Percentiles rank a stretch among this genome's conserved stretches.
Evolutionary conservation across 2,797 vertebrate genomes (phyloP).

Genomic region (Pitangus sulphuratus): DNA sequence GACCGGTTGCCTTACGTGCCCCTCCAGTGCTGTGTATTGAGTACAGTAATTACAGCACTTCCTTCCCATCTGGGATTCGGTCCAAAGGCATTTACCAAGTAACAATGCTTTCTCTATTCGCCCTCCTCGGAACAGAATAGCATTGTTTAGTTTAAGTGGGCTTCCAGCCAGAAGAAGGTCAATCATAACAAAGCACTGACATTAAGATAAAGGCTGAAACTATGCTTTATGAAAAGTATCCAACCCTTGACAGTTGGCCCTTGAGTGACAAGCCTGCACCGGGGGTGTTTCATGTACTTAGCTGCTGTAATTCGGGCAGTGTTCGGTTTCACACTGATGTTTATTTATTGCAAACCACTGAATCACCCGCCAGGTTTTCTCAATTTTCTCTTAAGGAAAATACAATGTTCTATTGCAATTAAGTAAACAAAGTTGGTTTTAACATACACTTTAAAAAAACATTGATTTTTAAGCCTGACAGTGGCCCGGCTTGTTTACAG

Average conservation of each 20-base stretch:
- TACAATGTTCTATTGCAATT: constrained; percentile 57
- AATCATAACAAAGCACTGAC: constrained; percentile 68
- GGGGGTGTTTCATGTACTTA: constrained; percentile 7
- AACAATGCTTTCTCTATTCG: constrained; percentile 67
- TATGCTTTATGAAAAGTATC: constrained; percentile 42
- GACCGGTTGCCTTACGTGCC: not conserved
- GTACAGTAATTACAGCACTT: constrained; percentile 58
- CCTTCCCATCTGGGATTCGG: constrained; percentile 67
- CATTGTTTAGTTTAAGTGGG: constrained; percentile 61
- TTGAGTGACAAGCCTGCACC: constrained; percentile 48
- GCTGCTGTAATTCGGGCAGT: constrained; percentile 30
- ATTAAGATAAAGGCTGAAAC: constrained; percentile 68
- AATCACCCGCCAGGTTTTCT: constrained; percentile 37
- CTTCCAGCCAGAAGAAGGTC: constrained; percentile 68
- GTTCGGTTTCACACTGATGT: constrained; percentile 17
- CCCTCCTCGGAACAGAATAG: constrained; percentile 44
- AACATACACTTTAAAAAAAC: constrained; percentile 45
- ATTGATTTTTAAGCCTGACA: constrained; percentile 52
- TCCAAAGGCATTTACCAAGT: constrained; percentile 59
- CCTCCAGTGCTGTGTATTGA: constrained; percentile 26
- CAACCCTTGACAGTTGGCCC: constrained; percentile 36
- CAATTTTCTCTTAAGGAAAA: constrained; percentile 55
- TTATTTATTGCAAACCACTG: constrained; percentile 40
- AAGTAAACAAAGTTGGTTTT: constrained; percentile 60
- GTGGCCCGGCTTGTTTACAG: constrained; percentile 47